phyloP scores from a whole-genome alignment of 1,140 invertebrate genomes.

The Rhizoglyphus robini region DNA sequence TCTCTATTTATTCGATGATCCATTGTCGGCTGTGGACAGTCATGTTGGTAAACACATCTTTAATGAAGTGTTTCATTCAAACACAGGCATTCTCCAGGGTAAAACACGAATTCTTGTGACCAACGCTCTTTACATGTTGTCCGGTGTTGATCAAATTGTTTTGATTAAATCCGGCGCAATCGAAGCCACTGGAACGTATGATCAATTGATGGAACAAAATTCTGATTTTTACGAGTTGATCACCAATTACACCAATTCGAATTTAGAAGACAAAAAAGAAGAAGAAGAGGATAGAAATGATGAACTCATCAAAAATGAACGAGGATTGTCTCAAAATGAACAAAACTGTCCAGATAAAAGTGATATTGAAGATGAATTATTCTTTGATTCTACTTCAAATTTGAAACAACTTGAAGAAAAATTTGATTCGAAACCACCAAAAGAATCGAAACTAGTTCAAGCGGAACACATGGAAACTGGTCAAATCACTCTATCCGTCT shows the following conservation, averaged over 20 bases:
- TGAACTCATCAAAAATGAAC: background rate
- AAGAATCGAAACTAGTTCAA: slow-evolving; percentile 42
- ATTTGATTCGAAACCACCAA: background rate
- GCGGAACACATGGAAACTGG: slow-evolving; percentile 17
- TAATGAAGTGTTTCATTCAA: slow-evolving; percentile 34
- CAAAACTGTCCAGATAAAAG: background rate
- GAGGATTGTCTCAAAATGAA: background rate
- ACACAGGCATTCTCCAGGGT: slow-evolving; percentile 21
- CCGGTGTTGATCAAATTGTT: slow-evolving; percentile 34
- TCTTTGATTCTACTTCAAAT: no score
- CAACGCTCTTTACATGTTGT: slow-evolving; percentile 35
- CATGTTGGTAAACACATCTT: slow-evolving; percentile 31
- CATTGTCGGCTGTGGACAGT: slow-evolving; percentile 23
- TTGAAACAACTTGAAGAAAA: no score
- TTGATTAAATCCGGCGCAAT: slow-evolving; percentile 33
- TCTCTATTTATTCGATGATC: slow-evolving; percentile 37
- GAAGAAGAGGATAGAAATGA: background rate
- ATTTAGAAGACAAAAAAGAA: background rate
- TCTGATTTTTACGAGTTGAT: slow-evolving; percentile 43
- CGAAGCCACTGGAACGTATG: slow-evolving; percentile 32
- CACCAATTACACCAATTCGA: slow-evolving; percentile 50
- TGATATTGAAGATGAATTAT: no score
- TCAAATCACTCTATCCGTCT: slow-evolving; percentile 11
- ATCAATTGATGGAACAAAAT: slow-evolving; percentile 28
- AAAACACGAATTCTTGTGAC: slow-evolving; percentile 36